phyloP scores from a whole-genome alignment of 2,888 invertebrate genomes.

The Tenthredo scrophulariae region DNA sequence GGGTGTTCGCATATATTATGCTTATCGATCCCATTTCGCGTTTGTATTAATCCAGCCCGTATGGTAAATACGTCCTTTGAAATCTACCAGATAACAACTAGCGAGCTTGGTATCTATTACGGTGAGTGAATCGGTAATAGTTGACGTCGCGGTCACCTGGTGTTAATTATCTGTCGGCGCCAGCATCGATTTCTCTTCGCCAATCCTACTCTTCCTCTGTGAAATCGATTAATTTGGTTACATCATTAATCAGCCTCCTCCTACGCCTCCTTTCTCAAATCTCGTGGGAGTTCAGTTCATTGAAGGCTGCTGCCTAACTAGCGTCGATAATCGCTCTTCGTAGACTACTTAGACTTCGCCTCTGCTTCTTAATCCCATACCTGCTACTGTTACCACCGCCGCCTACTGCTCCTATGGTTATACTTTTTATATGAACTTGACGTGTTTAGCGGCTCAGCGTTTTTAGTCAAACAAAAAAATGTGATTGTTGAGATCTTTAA shows the following conservation, averaged over 20 bases:
- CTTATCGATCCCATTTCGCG: not conserved
- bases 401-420: not conserved
- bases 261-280: constrained; percentile 16
- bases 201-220: constrained; percentile 47
- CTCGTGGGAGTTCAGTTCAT: constrained; percentile 51
- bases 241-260: constrained; percentile 52
- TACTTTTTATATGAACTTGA: constrained; percentile 11
- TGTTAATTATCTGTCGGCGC: constrained; percentile 55
- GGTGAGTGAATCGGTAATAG: constrained; percentile 38
- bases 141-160: constrained; percentile 50
- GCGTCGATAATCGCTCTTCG: constrained; percentile 55
- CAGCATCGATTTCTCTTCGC: constrained; percentile 43
- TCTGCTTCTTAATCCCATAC: not conserved
- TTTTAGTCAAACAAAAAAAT: not conserved
- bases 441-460: not conserved
- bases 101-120: constrained; percentile 16
- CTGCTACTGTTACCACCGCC: constrained; percentile 9
- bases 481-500: not conserved
- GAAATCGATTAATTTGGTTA: constrained; percentile 55
- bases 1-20: not conserved
- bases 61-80: not conserved
- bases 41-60: not conserved
- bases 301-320: constrained; percentile 52
- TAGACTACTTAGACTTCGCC: constrained; percentile 47
- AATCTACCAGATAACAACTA: not conserved